Evolutionary conservation across 2,888 invertebrate species (phyloP), one percentile per base, ranked within the genome.

Genomic region (Orchesella flavescens): DNA sequence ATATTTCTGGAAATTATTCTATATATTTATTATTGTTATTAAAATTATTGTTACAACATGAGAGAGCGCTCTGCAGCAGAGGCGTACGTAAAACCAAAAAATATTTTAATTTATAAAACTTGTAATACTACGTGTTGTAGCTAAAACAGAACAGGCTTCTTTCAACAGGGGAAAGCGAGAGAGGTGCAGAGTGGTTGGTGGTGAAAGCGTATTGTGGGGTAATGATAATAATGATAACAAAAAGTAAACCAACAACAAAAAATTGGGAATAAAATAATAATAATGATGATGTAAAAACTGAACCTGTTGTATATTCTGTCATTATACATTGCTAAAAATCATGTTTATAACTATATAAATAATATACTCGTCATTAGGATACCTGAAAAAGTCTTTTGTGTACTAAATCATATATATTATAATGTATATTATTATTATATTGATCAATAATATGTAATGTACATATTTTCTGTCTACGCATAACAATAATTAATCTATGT

Each of bases 391-490:
- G n/a, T 15, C 3, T 34, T 44, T 17, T 74, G 61, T 63, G 74
- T 74, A 74, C 74, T 74, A 61, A 71, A 57, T 17, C 21, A 69
- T 34, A 74, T 63, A 65, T 43, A 74, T n/a, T n/a, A n/a, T n/a
- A n/a, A n/a, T n/a, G n/a, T n/a, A n/a, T n/a, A n/a, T n/a, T n/a
- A n/a, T n/a, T n/a, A n/a, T n/a, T 83, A 83, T 84, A 79, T 75
- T 84, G 79, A 79, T 75, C 63, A 65, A 66, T 66, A n/a, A n/a
- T n/a, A n/a, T n/a, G n/a, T n/a, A n/a, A 59, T 74, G 69, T 83
- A 84, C 68, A 79, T 84, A 84, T 84, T 84, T 83, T 84, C 75
- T 79, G 79, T 75, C 66, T 78, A 78, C 63, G 55, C 49, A 21
- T 34, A 34, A 49, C 46, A 68, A 44, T 7, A 23, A 63, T 24